Percentiles rank a stretch among this genome's conserved stretches.
phyloP scores from a whole-genome alignment of 2,797 vertebrate species.

The Amblyopsis hoosieri region DNA sequence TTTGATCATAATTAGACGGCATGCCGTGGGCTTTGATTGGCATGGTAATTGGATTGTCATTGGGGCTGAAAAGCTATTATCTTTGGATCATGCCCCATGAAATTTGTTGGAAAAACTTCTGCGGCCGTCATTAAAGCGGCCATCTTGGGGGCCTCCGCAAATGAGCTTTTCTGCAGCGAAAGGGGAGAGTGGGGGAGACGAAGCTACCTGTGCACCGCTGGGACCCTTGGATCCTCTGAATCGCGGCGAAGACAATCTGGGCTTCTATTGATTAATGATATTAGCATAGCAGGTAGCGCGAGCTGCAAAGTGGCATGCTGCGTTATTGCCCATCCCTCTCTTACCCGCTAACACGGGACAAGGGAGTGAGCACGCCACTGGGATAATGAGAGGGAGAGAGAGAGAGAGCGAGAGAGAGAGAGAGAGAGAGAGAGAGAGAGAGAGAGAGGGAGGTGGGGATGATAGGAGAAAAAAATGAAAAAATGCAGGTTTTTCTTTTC shows the following conservation, averaged over 20 bases:
- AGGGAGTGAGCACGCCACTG: conserved; percentile 1
- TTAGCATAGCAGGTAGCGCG: conserved; percentile 95
- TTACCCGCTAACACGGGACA: conserved; percentile 60
- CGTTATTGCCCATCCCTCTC: conserved; percentile 82
- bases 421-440: conserved; percentile 55
- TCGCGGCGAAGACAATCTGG: conserved; percentile 88
- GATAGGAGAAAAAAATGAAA: conserved; percentile 37
- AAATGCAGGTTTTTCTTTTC: conserved; percentile 73
- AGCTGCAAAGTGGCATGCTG: conserved; percentile 80
- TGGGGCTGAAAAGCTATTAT: conserved; percentile 99
- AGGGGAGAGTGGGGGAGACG: conserved; percentile 40
- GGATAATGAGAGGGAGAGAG: conserved; percentile 42
- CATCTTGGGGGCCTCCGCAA: conserved; percentile 97
- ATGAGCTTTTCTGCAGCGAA: conserved; percentile 86
- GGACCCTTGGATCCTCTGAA: conserved; percentile 91
- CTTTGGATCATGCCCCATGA: conserved; percentile 99
- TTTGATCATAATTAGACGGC: conserved; percentile 99
- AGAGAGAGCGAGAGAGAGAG: conserved; percentile 55
- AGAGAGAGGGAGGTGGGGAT: conserved; percentile 44
- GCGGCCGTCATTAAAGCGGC: conserved; percentile 99
- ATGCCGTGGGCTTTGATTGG: conserved; percentile 99
- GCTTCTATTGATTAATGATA: conserved; percentile 99
- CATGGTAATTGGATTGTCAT: conserved; percentile 99
- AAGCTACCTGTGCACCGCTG: conserved; percentile 87
- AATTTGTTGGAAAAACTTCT: conserved; percentile 99